Base-by-base conservation (phyloP, 2,888 invertebrate genomes). In the Pristionchus japonicus region DNA sequence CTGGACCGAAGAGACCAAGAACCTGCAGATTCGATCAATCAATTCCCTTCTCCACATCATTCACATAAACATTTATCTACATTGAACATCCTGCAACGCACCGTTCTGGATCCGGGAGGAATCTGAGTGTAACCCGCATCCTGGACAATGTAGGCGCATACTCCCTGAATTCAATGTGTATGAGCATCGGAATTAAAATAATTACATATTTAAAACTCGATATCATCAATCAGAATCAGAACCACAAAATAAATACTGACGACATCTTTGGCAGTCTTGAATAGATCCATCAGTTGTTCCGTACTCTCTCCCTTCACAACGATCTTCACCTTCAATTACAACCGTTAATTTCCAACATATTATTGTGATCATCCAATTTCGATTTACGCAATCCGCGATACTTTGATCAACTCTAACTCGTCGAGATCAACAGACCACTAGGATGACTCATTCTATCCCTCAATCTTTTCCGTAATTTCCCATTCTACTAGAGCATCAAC, bases 51-150 rank as follows among this genome's bases (percentile, higher is more conserved):
- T 80, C 23, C 31, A 83, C 20, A 31, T 20, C 43, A 52, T 31
- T 83, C 23, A 31, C n/a, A 23, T 7, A 15, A 49, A 13, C 27
- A 27, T 23, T 3, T 31, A 17, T 11, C 31, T 49, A 52, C 31
- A 31, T 23, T n/a, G n/a, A n/a, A n/a, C n/a, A 84, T 82, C 20
- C 23, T 57, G 52, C 6, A 77, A 77, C 83, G 1, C 9, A 95
- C 95, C 31, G 95, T 95, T 64, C 94, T 91, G 0, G 95, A 95
- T 15, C 95, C 95, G 9, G 95, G 93, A 15, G 95, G 94, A 86
- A 95, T 94, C 94, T 96, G 95, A 37, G 96, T 96, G 91, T 94
- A 94, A 17, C 96, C 96, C 34, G 96, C 96, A 92, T 96, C 96
- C 87, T 95, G 95, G 1, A 96, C 95, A 64, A 95, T 90, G 91